These are phyloP conservation scores for Megaustenia siamemsis DNA, from an alignment of 2,888 invertebrate genomes.

Conservation along the genomic window DNA sequence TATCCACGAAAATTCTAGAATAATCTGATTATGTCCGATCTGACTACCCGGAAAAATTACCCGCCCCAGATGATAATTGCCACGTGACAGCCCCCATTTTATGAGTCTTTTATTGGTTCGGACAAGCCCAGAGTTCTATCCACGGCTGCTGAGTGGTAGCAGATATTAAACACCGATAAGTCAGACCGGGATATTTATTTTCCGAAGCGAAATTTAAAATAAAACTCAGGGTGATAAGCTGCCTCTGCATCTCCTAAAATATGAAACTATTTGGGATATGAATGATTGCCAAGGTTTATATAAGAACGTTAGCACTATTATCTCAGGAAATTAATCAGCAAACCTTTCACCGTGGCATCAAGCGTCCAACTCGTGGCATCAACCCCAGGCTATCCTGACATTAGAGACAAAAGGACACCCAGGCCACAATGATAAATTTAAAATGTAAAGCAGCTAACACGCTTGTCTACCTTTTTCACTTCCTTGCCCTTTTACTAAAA, in stretches of 20 bases:
- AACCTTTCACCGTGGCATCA: not conserved
- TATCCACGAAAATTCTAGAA: not conserved
- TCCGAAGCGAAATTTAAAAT: not conserved
- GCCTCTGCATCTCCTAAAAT: not conserved
- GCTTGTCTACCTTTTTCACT: not conserved
- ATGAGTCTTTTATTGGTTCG: not conserved
- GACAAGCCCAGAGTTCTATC: not conserved
- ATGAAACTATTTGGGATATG: constrained; percentile 21
- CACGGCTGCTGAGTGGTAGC: not conserved
- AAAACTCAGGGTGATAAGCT: constrained; percentile 23
- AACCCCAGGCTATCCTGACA: not conserved
- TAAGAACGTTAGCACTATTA: not conserved
- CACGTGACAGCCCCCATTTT: not conserved
- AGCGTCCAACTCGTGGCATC: not conserved
- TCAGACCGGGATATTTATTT: constrained; percentile 20
- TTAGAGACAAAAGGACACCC: constrained; percentile 19
- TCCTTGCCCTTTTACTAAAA: not conserved
- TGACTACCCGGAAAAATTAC: not conserved
- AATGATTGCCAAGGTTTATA: not conserved
- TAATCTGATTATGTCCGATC: constrained; percentile 7
- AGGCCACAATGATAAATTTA: not conserved
- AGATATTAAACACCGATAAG: constrained; percentile 21
- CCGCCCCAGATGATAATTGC: not conserved
- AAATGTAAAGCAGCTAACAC: not conserved
- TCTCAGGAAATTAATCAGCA: constrained; percentile 11